Percentiles rank a stretch among this genome's conserved stretches.
phyloP scores from a whole-genome alignment of 2,888 invertebrate genomes.

The Watsonalla binaria region DNA sequence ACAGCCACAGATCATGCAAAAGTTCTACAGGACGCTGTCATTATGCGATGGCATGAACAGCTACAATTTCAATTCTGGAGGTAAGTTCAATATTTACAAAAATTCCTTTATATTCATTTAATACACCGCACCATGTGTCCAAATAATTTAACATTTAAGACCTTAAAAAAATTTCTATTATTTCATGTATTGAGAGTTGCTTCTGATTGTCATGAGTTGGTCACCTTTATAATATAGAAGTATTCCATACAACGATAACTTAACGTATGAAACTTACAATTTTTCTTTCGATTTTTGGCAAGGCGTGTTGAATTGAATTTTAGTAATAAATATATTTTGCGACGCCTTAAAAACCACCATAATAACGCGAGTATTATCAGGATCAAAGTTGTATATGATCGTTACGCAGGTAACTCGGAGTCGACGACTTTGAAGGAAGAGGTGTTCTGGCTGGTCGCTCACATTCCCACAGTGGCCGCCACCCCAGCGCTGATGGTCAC shows the following conservation, averaged over 20 bases:
- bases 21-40: slow-evolving; percentile 88
- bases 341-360: too few species aligned
- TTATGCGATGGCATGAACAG: slow-evolving; percentile 78
- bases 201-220: too few species aligned
- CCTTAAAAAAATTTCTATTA: too few species aligned
- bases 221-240: too few species aligned
- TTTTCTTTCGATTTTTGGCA: too few species aligned
- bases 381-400: slow-evolving; percentile 54
- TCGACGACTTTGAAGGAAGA: slow-evolving; percentile 87
- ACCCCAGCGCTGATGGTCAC: slow-evolving; percentile 86
- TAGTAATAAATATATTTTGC: too few species aligned
- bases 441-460: slow-evolving; percentile 89
- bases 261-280: too few species aligned
- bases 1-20: slow-evolving; percentile 89
- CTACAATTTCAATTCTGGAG: slow-evolving; percentile 34
- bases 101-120: slow-evolving; percentile 34
- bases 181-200: too few species aligned
- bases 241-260: too few species aligned
- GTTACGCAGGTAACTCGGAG: slow-evolving; percentile 32
- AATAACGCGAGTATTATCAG: too few species aligned
- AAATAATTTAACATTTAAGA: too few species aligned
- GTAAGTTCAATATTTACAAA: slow-evolving; percentile 25
- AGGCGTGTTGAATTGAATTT: too few species aligned
- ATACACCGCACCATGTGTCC: background rate
- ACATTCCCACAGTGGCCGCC: slow-evolving; percentile 86